Conservation (phyloP, 1,140 invertebrate genomes). For the Campodea augens region DNA sequence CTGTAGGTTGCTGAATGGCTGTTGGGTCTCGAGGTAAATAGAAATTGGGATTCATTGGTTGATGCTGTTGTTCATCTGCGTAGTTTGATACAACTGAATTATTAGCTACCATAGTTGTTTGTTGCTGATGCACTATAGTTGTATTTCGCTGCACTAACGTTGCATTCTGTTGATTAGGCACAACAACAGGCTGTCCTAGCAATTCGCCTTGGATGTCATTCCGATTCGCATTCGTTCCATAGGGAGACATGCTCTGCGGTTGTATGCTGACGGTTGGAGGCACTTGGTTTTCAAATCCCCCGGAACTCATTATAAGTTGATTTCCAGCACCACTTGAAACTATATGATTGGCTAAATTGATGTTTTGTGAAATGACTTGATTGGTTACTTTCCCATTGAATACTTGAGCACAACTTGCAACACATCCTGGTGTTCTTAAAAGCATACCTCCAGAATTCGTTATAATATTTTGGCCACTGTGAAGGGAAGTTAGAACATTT, state of each 20-base stretch:
- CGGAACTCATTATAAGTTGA: too few relatives aligned
- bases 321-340: too few relatives aligned
- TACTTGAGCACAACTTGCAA: too few relatives aligned
- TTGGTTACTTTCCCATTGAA: too few relatives aligned
- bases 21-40: neutral
- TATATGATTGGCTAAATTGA: too few relatives aligned
- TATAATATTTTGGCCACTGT: conserved; percentile 40
- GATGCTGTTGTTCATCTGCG: conserved; percentile 6
- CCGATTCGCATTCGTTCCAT: too few relatives aligned
- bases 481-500: conserved; percentile 22
- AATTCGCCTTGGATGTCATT: neutral
- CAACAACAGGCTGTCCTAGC: conserved; percentile 50
- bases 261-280: too few relatives aligned
- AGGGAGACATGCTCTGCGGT: too few relatives aligned
- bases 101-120: conserved; percentile 48
- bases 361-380: too few relatives aligned
- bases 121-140: conserved; percentile 41
- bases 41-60: conserved; percentile 8
- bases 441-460: conserved; percentile 55
- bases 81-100: conserved; percentile 21
- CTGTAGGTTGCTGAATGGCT: conserved; percentile 2
- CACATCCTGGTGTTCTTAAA: conserved; percentile 51
- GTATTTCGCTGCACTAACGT: conserved; percentile 51
- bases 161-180: conserved; percentile 45
- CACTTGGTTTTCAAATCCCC: too few relatives aligned